Conservation (phyloP, 2,888 invertebrate species). For the Stenotaenia linearis region DNA sequence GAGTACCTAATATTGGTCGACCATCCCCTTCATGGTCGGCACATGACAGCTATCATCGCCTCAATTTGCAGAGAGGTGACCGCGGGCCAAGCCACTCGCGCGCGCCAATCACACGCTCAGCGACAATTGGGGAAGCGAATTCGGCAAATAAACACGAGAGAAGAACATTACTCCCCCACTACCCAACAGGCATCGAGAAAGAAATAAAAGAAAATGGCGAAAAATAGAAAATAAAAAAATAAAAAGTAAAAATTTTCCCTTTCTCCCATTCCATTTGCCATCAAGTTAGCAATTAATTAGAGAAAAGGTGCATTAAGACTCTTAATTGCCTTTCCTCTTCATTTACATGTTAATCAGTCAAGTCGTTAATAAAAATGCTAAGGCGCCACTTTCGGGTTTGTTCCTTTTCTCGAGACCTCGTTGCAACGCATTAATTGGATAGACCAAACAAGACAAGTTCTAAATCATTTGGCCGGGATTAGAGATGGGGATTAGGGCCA, state of each 20-base stretch:
- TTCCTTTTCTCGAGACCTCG: background rate
- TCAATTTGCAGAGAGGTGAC: slow-evolving; percentile 30
- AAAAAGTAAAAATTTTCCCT: background rate
- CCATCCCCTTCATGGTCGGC: slow-evolving; percentile 17
- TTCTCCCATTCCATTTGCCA: background rate
- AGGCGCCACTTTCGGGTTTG: background rate
- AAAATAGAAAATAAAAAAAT: background rate
- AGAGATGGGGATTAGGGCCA: background rate
- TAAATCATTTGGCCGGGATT: slow-evolving; percentile 19
- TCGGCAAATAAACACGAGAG: slow-evolving; percentile 21
- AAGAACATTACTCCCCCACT: background rate
- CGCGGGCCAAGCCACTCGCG: slow-evolving; percentile 28
- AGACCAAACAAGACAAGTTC: slow-evolving; percentile 20
- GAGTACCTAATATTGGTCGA: slow-evolving; percentile 7
- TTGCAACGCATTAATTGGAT: slow-evolving; percentile 20
- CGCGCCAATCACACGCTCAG: slow-evolving; percentile 21
- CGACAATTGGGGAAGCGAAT: slow-evolving; percentile 26
- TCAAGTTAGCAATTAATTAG: slow-evolving; percentile 7
- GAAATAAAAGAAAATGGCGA: background rate
- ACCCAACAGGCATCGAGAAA: background rate
- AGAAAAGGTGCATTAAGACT: background rate
- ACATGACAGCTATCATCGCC: slow-evolving; percentile 29
- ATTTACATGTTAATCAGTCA: slow-evolving; percentile 26
- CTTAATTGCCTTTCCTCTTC: slow-evolving; percentile 19
- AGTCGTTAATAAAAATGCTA: slow-evolving; percentile 9